Evolutionary conservation across 2,888 invertebrate genomes (phyloP).

Genomic region (Cheilosia impressa): DNA sequence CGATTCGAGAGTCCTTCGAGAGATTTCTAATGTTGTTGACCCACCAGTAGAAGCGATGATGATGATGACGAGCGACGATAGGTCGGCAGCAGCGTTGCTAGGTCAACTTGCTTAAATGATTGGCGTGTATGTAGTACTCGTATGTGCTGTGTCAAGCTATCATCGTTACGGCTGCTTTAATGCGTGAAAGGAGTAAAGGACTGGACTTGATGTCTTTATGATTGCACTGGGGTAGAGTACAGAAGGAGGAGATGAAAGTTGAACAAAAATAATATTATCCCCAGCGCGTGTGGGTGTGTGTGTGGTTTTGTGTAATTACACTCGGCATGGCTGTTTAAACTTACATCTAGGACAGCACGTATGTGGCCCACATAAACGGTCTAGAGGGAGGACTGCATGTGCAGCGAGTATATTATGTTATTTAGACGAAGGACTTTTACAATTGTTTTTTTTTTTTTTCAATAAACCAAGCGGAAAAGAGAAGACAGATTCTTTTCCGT

Average conservation of each 20-base stretch:
- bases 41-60: not conserved
- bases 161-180: constrained; percentile 37
- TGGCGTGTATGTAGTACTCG: not conserved
- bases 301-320: constrained; percentile 28
- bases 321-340: constrained; percentile 34
- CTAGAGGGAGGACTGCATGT: not conserved
- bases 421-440: constrained; percentile 48
- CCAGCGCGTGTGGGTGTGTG: not conserved
- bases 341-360: constrained; percentile 37
- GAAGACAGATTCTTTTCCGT: constrained; percentile 15
- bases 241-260: not conserved
- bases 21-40: constrained; percentile 13
- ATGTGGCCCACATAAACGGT: constrained; percentile 6
- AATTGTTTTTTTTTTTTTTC: constrained; percentile 14
- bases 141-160: constrained; percentile 53
- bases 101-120: constrained; percentile 41
- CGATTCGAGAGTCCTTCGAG: constrained; percentile 19
- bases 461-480: not conserved
- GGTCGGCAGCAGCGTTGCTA: not conserved
- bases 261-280: constrained; percentile 27
- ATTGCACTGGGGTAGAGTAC: constrained; percentile 11
- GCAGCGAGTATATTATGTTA: not conserved
- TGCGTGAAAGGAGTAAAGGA: constrained; percentile 31
- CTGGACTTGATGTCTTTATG: constrained; percentile 49
- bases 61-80: not conserved